A percentile compares a stretch with the other conserved stretches of the same genome.
These are phyloP conservation scores for Campoletis raptor DNA, from an alignment of 2,888 invertebrate species.

Conservation along the genomic window DNA sequence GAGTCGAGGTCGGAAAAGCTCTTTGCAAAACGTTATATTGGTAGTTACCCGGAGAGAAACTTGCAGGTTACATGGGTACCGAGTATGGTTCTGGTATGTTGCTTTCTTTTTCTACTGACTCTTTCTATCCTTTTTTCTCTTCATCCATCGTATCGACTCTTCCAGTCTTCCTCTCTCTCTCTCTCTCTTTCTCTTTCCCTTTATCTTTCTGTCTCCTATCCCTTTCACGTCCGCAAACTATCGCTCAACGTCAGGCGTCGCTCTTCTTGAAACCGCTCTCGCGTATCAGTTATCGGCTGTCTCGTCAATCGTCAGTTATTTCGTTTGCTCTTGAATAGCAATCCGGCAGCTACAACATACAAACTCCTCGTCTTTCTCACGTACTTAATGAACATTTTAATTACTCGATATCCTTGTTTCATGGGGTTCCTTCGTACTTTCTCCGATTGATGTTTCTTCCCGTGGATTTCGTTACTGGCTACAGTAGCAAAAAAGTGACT, in stretches of 20 bases:
- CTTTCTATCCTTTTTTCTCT: slow-evolving; percentile 7
- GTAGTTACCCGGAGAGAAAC: slow-evolving; percentile 48
- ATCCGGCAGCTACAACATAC: slow-evolving; percentile 10
- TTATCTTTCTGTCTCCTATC: slow-evolving; percentile 38
- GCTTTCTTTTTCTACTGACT: neutral
- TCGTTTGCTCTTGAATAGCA: slow-evolving; percentile 63
- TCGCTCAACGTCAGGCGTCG: slow-evolving; percentile 77
- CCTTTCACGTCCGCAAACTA: slow-evolving; percentile 70
- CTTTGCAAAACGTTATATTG: slow-evolving; percentile 52
- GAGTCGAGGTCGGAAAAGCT: slow-evolving; percentile 57
- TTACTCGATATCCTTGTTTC: slow-evolving; percentile 63
- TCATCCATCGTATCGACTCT: slow-evolving; percentile 13
- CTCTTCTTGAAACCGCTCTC: slow-evolving; percentile 72
- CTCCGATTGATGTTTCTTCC: neutral
- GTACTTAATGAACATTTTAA: slow-evolving; percentile 66
- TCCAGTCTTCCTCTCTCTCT: slow-evolving; percentile 26
- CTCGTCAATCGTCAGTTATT: slow-evolving; percentile 65
- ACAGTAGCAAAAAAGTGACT: neutral
- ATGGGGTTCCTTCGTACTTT: slow-evolving; percentile 27
- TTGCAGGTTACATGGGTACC: slow-evolving; percentile 48
- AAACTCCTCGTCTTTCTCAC: slow-evolving; percentile 28
- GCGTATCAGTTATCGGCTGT: slow-evolving; percentile 77
- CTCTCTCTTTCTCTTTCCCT: slow-evolving; percentile 30
- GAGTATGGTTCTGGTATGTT: slow-evolving; percentile 17
- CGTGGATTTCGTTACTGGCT: neutral